Percentiles rank a stretch among this genome's conserved stretches.
Evolutionary conservation across 1,140 invertebrate species (phyloP).

Genomic region (Lasioglossum albipes): DNA sequence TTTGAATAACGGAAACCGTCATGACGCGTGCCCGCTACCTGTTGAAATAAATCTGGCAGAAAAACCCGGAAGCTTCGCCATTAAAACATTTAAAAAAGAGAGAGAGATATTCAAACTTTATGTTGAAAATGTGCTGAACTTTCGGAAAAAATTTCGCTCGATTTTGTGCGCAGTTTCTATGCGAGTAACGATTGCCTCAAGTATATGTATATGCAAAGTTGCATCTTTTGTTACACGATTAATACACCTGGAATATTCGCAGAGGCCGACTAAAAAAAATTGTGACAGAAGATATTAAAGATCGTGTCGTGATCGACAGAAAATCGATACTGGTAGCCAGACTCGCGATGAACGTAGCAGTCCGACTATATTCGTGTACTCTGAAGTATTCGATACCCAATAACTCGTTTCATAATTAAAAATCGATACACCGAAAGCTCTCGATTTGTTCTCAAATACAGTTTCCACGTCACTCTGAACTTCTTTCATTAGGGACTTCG

Average conservation of each 20-base stretch:
- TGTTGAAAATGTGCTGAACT: too few species aligned
- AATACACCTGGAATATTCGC: neutral
- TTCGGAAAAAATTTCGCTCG: too few species aligned
- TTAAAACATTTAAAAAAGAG: neutral
- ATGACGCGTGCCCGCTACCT: neutral
- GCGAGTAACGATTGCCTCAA: too few species aligned
- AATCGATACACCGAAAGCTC: conserved; percentile 23
- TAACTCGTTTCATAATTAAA: conserved; percentile 44
- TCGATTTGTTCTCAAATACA: conserved; percentile 16
- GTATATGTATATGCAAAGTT: too few species aligned
- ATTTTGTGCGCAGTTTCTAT: too few species aligned
- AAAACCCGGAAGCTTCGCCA: neutral
- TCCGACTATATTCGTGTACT: conserved; percentile 11
- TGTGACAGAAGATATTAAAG: conserved; percentile 24
- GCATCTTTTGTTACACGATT: neutral
- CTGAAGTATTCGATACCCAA: conserved; percentile 41
- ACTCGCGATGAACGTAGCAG: neutral
- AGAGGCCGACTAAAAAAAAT: neutral
- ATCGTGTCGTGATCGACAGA: conserved; percentile 8
- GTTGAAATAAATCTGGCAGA: neutral
- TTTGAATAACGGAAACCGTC: neutral
- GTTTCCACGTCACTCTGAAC: neutral
- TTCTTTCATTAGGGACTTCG: neutral
- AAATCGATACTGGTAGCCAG: conserved; percentile 23
- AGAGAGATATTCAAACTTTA: too few species aligned